phyloP scores from a whole-genome alignment of 2,113 vertebrate genomes.

The Chionomys nivalis region DNA sequence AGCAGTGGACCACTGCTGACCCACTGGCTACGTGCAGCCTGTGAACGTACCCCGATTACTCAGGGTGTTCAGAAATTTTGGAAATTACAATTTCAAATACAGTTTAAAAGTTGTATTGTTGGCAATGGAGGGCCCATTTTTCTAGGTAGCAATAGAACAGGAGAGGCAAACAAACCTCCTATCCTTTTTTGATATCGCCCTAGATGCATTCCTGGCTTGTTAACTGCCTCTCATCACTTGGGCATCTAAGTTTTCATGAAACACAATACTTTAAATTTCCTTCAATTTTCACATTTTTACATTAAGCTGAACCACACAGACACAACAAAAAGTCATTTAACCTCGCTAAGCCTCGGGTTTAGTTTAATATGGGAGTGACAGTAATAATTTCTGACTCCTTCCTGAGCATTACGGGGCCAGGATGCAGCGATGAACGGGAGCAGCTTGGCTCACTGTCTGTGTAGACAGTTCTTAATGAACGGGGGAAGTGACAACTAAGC shows the following conservation, averaged over 20 bases:
- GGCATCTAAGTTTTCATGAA: neutral
- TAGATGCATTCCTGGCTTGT: neutral
- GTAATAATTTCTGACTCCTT: neutral
- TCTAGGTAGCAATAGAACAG: neutral
- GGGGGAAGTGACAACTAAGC: neutral
- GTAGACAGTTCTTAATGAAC: neutral
- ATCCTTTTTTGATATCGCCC: neutral
- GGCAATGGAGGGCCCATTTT: neutral
- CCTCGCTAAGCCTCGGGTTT: neutral
- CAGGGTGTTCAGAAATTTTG: neutral
- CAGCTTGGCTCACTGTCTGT: neutral
- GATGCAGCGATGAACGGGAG: neutral
- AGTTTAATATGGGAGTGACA: neutral
- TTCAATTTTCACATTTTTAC: neutral
- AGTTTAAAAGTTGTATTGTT: neutral
- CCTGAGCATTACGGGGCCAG: neutral
- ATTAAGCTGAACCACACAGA: neutral
- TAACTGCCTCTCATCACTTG: neutral
- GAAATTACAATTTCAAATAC: neutral
- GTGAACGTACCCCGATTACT: neutral
- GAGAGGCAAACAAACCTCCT: neutral
- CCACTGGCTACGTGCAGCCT: neutral
- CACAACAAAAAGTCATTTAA: neutral
- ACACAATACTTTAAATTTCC: neutral
- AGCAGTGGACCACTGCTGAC: neutral